A percentile compares a stretch with the other conserved stretches of the same genome.
Conservation (phyloP, 2,113 vertebrate genomes). For the Passer montanus region DNA sequence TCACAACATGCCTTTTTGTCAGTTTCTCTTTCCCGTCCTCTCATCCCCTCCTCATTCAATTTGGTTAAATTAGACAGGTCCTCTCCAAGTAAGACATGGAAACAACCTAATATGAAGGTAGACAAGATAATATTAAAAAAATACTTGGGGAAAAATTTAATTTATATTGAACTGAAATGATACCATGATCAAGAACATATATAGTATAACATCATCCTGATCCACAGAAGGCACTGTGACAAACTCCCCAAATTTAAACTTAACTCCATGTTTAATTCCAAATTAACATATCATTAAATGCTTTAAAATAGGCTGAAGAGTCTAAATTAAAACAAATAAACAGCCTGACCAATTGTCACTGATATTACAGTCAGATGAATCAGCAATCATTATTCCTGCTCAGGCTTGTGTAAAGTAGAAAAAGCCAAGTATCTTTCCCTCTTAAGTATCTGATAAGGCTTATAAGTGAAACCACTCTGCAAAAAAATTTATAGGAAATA, state of each 20-base stretch:
- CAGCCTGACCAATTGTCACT: fast-evolving
- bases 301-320: background rate
- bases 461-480: background rate
- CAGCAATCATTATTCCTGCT: background rate
- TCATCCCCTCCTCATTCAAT: background rate
- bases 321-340: constrained; percentile 1
- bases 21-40: background rate
- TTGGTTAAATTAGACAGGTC: background rate
- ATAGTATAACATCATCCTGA: background rate
- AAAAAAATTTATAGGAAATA: background rate
- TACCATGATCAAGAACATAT: background rate
- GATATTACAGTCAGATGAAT: background rate
- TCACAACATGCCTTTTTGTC: background rate
- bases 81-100: background rate
- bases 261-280: background rate
- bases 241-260: background rate
- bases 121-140: background rate
- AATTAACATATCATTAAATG: background rate
- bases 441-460: background rate
- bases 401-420: background rate
- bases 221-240: background rate
- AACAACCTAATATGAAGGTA: background rate
- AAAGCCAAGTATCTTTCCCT: background rate
- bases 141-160: background rate
- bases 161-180: background rate